Evolutionary conservation across 1,140 invertebrate genomes (phyloP), one percentile per base, ranked within the genome.

Genomic region (Drosophila hydei): DNA sequence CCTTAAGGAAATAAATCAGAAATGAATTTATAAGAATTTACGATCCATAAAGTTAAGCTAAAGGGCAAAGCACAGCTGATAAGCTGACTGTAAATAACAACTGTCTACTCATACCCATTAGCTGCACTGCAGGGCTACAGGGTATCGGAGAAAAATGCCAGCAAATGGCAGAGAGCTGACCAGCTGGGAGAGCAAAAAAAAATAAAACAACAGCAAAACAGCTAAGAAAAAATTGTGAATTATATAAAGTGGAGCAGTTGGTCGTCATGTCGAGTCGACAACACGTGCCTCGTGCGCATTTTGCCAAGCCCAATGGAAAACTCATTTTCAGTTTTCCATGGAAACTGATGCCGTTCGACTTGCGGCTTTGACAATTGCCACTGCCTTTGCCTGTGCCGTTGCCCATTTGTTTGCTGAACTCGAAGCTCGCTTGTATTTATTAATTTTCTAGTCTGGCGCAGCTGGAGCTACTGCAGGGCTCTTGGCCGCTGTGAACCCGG

Each of bases 201-300:
- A 8, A 25, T 30, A 51, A 12, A 50, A 51, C 27, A 18, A 50
- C 7, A 16, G 1, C 18, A 68, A 55, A 43, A 74, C 40, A 12
- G 30, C 30, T 33, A 11, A 11, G 30, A 38, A 16, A 40, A 52
- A 27, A 43, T 9, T 16, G 14, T 47, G 27, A 25, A 51, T 65
- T 36, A 48, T 48, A 59, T 51, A 67, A 54, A 69, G 33, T 69
- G 62, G 64, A 73, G 64, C 71, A 73, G 33, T 69, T 73, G 42
- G 68, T 61, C 40, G 54, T 59, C 45, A 19, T 48, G 23, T 56
- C 30, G 56, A 40, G 52, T 38, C 21, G 42, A 40, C 33, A 27
- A 67, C 63, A 67, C 63, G 63, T 67, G 63, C 63, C 30, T 11
- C 30, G 19, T 38, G 27, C 33, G 14, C 25, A 59, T 27, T 67